phyloP scores from a whole-genome alignment of 53 echinoderm and acorn worm genomes.

The Arbacia lixula region DNA sequence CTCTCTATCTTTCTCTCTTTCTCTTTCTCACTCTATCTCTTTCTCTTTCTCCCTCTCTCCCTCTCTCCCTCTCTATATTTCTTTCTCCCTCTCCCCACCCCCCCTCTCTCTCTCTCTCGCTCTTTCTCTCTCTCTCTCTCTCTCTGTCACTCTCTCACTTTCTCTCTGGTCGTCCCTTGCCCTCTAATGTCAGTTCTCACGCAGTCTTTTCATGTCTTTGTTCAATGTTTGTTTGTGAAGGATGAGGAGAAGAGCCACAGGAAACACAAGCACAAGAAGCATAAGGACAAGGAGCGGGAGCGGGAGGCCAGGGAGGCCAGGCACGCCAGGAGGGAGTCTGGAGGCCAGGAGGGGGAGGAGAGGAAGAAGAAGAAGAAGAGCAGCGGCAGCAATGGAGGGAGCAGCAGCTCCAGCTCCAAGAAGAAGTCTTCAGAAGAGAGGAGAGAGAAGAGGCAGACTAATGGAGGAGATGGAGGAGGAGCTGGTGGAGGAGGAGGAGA shows the following conservation, averaged over 20 bases:
- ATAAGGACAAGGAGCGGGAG: slow-evolving; percentile 48
- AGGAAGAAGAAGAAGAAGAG: slow-evolving; percentile 80
- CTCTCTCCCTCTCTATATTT: no score
- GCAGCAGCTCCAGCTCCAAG: slow-evolving; percentile 17
- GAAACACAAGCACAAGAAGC: slow-evolving; percentile 91
- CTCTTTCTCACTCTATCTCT: no score
- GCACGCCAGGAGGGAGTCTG: slow-evolving; percentile 16
- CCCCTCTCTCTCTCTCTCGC: no score
- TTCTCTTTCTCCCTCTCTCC: no score
- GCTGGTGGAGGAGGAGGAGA: slow-evolving; percentile 16
- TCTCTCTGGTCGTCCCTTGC: neutral
- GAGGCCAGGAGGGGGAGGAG: slow-evolving; percentile 21
- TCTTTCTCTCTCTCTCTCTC: neutral
- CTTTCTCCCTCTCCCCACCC: no score
- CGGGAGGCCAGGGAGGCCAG: slow-evolving; percentile 35
- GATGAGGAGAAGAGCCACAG: slow-evolving; percentile 84
- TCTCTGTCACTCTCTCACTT: no score
- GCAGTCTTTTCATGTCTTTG: no score
- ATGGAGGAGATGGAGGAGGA: neutral
- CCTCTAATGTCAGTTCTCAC: no score
- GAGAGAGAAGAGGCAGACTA: slow-evolving; percentile 24
- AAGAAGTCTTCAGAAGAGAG: slow-evolving; percentile 11
- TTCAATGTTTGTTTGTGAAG: no score
- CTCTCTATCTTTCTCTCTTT: no score
- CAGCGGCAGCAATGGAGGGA: slow-evolving; percentile 43